A percentile compares a stretch with the other conserved stretches of the same genome.
These are phyloP conservation scores for Rhagonycha lutea DNA, from an alignment of 2,888 invertebrate genomes.

Conservation along the genomic window DNA sequence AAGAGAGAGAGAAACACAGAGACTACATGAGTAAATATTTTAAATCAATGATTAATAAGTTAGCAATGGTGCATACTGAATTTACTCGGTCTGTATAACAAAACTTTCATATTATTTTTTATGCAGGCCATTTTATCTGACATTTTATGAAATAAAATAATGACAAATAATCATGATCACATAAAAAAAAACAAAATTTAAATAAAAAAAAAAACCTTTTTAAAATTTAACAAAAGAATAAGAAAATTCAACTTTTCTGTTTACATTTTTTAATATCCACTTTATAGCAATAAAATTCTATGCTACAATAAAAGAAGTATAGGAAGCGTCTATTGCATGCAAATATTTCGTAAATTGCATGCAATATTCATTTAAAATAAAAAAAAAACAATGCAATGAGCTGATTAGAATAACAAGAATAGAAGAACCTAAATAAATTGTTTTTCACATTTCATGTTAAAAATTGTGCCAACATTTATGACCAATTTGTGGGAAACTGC, in stretches of 20 bases:
- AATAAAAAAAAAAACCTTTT: background rate
- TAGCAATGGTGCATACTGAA: too few species aligned
- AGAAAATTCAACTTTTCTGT: background rate
- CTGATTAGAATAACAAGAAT: background rate
- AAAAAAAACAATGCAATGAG: background rate
- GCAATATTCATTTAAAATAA: background rate
- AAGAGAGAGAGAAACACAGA: too few species aligned
- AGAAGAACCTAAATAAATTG: background rate
- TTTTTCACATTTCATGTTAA: background rate
- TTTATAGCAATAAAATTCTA: background rate
- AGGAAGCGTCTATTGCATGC: background rate
- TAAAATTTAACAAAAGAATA: background rate
- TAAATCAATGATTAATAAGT: too few species aligned
- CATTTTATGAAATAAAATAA: too few species aligned
- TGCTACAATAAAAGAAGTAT: background rate
- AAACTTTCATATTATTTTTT: too few species aligned
- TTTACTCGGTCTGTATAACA: too few species aligned
- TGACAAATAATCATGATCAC: too few species aligned
- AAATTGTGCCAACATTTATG: constrained; percentile 20
- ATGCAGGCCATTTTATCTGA: too few species aligned
- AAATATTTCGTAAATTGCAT: background rate
- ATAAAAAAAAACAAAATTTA: too few species aligned
- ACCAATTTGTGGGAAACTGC: constrained; percentile 24
- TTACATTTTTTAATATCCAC: background rate
- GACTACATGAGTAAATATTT: too few species aligned